Evolutionary conservation across 2,797 vertebrate genomes (phyloP).

Genomic region (Chlorospingus semifuscus): DNA sequence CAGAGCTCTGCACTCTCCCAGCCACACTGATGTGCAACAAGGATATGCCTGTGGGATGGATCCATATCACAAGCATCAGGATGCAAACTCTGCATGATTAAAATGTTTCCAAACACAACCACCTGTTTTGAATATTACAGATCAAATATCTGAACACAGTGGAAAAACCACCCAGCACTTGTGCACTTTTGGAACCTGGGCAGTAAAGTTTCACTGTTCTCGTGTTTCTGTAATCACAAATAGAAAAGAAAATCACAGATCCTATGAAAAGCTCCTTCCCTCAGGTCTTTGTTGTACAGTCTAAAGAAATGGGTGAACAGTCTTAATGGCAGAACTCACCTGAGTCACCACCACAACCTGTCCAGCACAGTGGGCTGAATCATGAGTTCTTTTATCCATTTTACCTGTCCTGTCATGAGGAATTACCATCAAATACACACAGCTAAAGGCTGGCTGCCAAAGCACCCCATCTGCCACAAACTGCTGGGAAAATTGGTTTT

Average conservation of each 20-base stretch:
- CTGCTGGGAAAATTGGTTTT: background rate
- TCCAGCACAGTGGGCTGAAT: background rate
- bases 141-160: background rate
- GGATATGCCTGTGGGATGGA: background rate
- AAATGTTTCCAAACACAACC: background rate
- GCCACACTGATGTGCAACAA: background rate
- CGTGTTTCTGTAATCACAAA: background rate
- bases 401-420: background rate
- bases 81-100: background rate
- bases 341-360: background rate
- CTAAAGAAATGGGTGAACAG: background rate
- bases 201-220: background rate
- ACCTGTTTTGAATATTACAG: background rate
- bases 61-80: fast-evolving
- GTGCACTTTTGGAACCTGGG: background rate
- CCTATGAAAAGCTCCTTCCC: background rate
- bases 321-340: background rate
- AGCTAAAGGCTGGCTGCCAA: background rate
- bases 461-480: background rate
- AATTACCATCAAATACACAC: fast-evolving
- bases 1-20: background rate
- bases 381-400: background rate
- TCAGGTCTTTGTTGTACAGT: background rate
- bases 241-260: background rate
- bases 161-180: background rate